Conservation (phyloP, 2,113 vertebrate species). For the Perca fluviatilis region DNA sequence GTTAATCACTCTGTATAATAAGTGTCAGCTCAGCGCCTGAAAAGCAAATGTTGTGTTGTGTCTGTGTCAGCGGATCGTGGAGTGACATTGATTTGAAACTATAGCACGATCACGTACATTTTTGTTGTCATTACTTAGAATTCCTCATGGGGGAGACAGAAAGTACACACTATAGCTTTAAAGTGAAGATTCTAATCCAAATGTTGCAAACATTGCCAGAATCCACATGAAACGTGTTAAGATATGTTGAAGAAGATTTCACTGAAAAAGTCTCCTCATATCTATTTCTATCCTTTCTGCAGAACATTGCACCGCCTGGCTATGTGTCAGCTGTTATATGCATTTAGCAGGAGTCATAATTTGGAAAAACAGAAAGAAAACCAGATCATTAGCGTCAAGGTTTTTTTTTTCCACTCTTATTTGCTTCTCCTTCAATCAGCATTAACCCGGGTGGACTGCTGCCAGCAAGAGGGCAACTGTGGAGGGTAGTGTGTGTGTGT, state of each 20-base stretch:
- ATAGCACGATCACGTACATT: too few relatives aligned
- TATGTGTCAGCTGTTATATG: conserved; percentile 2
- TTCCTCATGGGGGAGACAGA: too few relatives aligned
- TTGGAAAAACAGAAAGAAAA: conserved; percentile 17
- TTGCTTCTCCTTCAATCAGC: conserved; percentile 20
- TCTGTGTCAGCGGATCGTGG: neutral
- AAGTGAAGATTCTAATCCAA: neutral
- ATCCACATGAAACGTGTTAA: neutral
- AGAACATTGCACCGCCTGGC: neutral
- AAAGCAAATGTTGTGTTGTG: conserved; percentile 15
- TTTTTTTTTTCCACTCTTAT: neutral
- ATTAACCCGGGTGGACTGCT: conserved; percentile 1
- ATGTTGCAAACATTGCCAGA: neutral
- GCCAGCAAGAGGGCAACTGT: conserved; percentile 34
- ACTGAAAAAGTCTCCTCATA: neutral
- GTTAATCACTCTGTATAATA: conserved; percentile 25
- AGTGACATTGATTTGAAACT: neutral
- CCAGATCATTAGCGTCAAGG: neutral
- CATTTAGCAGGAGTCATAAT: neutral
- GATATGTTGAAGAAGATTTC: neutral
- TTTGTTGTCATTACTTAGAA: too few relatives aligned
- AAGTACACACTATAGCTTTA: too few relatives aligned
- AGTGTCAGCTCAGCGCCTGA: conserved; percentile 15
- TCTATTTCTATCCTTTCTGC: neutral
- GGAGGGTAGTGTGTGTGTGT: neutral